A percentile compares a stretch with the other conserved stretches of the same genome.
These are phyloP conservation scores for Elysia crispata DNA, from an alignment of 2,888 invertebrate genomes.

Conservation along the genomic window DNA sequence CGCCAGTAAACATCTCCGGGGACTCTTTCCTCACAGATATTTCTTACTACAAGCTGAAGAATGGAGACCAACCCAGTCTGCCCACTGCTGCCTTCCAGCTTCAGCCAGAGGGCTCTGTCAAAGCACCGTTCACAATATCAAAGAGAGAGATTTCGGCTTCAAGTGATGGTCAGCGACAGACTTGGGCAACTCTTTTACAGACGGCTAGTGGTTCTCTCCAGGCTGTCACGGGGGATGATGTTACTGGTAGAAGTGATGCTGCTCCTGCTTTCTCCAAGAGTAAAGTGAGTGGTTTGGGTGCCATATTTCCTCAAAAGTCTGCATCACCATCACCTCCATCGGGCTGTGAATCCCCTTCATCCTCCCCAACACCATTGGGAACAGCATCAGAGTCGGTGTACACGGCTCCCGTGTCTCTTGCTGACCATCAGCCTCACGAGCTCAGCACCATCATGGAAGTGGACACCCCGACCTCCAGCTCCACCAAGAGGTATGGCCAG, in stretches of 20 bases:
- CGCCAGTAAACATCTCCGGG: slow-evolving; percentile 31
- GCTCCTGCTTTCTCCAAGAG: too few relatives aligned
- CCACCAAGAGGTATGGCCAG: neutral
- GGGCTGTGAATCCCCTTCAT: too few relatives aligned
- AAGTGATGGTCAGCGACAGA: neutral
- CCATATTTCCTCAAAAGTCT: too few relatives aligned
- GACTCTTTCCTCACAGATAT: slow-evolving; percentile 46
- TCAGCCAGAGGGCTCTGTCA: neutral
- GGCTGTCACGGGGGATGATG: too few relatives aligned
- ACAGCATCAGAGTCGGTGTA: too few relatives aligned
- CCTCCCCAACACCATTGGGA: too few relatives aligned
- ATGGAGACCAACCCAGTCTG: slow-evolving; percentile 4
- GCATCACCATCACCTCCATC: too few relatives aligned
- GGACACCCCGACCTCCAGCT: slow-evolving; percentile 61
- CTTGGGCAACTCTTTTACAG: neutral
- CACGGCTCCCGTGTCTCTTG: neutral
- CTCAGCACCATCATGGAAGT: slow-evolving; percentile 69
- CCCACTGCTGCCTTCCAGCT: slow-evolving; percentile 30
- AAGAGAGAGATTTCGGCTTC: neutral
- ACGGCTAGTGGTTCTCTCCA: neutral
- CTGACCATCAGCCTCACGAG: slow-evolving; percentile 56
- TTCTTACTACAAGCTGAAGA: slow-evolving; percentile 41
- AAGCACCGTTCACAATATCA: neutral
- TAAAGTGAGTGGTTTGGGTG: too few relatives aligned
- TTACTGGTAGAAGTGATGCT: too few relatives aligned